These are phyloP conservation scores for Cheilosia variabilis DNA, from an alignment of 2,888 invertebrate genomes.

Conservation along the genomic window DNA sequence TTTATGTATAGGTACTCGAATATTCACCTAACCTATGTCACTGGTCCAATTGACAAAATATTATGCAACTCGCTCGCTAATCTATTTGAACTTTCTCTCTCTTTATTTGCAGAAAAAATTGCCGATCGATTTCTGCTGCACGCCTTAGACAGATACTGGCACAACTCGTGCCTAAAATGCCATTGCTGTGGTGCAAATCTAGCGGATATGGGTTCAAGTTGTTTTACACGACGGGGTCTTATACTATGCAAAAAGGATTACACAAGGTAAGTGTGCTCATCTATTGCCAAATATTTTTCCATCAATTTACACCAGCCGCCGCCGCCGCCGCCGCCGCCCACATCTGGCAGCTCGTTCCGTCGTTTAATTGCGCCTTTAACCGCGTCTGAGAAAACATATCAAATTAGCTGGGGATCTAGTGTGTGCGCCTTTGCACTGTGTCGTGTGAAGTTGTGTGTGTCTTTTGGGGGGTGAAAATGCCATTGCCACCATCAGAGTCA, in stretches of 20 bases:
- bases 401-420: slow-evolving; percentile 43
- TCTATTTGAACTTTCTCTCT: slow-evolving; percentile 8
- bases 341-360: neutral
- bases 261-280: slow-evolving; percentile 89
- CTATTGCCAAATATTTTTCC: slow-evolving; percentile 34
- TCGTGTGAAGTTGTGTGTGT: slow-evolving; percentile 53
- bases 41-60: too few relatives aligned
- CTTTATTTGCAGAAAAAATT: slow-evolving; percentile 86
- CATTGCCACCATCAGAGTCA: neutral
- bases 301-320: slow-evolving; percentile 38
- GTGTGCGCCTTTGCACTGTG: slow-evolving; percentile 6
- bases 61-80: too few relatives aligned
- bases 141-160: slow-evolving; percentile 98
- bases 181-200: slow-evolving; percentile 94
- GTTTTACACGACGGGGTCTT: slow-evolving; percentile 96
- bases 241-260: slow-evolving; percentile 98
- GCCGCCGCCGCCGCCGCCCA: neutral
- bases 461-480: slow-evolving; percentile 63
- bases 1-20: too few relatives aligned
- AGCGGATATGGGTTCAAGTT: slow-evolving; percentile 95
- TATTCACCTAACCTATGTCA: too few relatives aligned
- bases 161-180: slow-evolving; percentile 97
- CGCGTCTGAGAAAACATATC: slow-evolving; percentile 64
- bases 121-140: slow-evolving; percentile 95
- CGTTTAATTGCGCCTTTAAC: slow-evolving; percentile 44